Evolutionary conservation across 2,797 vertebrate species (phyloP).

Genomic region (Gephyroberyx darwinii): DNA sequence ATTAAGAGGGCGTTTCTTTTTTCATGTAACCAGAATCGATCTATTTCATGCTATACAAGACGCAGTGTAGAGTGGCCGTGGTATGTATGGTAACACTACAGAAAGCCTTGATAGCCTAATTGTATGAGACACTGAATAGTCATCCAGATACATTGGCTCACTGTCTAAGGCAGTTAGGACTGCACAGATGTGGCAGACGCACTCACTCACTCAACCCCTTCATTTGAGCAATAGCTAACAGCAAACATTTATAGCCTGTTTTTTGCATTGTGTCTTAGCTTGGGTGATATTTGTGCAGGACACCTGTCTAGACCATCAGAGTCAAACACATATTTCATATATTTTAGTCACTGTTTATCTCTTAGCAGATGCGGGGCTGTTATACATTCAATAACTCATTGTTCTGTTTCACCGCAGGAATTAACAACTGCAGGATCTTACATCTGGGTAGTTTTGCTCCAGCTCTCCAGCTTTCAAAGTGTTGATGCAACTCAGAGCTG

Average conservation of each 20-base stretch:
- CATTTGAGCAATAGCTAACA: slow-evolving; percentile 51
- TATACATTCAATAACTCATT: slow-evolving; percentile 19
- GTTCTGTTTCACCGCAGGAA: slow-evolving; percentile 37
- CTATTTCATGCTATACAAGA: neutral
- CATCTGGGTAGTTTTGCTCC: neutral
- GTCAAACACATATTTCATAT: slow-evolving; percentile 1
- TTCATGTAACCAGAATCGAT: neutral
- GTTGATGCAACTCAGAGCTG: slow-evolving; percentile 25
- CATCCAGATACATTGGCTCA: slow-evolving; percentile 50
- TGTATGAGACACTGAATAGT: slow-evolving; percentile 51
- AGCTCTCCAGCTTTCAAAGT: neutral
- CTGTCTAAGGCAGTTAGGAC: slow-evolving; percentile 54
- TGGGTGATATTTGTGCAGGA: slow-evolving; percentile 15
- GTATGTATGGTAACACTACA: slow-evolving; percentile 39
- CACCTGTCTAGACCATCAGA: slow-evolving; percentile 32
- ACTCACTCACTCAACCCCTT: slow-evolving; percentile 43
- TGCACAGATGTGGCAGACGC: slow-evolving; percentile 35
- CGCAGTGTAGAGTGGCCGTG: neutral
- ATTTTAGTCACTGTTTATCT: slow-evolving; percentile 6
- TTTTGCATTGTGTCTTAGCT: slow-evolving; percentile 7
- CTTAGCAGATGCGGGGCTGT: slow-evolving; percentile 18
- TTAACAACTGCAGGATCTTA: slow-evolving; percentile 31
- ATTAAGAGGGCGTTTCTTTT: neutral
- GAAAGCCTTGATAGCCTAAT: slow-evolving; percentile 44
- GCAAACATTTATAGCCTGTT: slow-evolving; percentile 1